These are phyloP conservation scores for Leucania comma DNA, from an alignment of 2,888 invertebrate species.

Conservation along the genomic window DNA sequence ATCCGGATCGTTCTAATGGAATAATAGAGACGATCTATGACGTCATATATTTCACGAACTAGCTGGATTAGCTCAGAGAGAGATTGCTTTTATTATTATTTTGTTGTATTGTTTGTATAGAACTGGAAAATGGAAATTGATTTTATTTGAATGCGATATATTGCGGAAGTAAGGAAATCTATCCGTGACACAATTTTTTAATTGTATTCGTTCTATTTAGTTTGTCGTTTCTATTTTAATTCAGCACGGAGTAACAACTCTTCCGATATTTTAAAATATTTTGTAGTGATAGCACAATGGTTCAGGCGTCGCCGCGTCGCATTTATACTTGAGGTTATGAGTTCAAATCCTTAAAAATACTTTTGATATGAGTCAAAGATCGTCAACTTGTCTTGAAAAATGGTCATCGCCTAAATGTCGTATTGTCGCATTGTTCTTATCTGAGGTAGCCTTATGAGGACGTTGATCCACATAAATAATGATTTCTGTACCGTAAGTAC, in stretches of 20 bases:
- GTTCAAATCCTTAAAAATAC: neutral
- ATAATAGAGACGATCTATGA: slow-evolving; percentile 72
- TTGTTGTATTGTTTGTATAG: slow-evolving; percentile 34
- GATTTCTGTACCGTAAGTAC: no score
- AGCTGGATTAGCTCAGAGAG: slow-evolving; percentile 53
- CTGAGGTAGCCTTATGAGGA: no score
- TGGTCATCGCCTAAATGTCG: no score
- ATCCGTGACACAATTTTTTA: neutral
- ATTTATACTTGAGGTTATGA: neutral
- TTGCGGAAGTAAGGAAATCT: neutral
- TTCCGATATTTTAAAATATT: neutral
- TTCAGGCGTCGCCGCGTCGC: neutral
- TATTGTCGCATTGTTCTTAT: no score
- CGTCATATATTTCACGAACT: slow-evolving; percentile 66
- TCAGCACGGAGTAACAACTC: neutral
- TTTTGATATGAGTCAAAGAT: neutral
- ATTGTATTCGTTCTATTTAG: neutral
- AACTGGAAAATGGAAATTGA: neutral
- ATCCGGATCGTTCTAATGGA: slow-evolving; percentile 72
- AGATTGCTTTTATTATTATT: slow-evolving; percentile 42
- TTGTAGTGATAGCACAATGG: neutral
- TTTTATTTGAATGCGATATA: neutral
- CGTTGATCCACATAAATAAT: no score
- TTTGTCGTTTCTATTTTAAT: neutral
- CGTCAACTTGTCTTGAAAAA: neutral